A percentile compares a stretch with the other conserved stretches of the same genome.
phyloP scores from a whole-genome alignment of 2,797 vertebrate species.

The Poecilia velifera region DNA sequence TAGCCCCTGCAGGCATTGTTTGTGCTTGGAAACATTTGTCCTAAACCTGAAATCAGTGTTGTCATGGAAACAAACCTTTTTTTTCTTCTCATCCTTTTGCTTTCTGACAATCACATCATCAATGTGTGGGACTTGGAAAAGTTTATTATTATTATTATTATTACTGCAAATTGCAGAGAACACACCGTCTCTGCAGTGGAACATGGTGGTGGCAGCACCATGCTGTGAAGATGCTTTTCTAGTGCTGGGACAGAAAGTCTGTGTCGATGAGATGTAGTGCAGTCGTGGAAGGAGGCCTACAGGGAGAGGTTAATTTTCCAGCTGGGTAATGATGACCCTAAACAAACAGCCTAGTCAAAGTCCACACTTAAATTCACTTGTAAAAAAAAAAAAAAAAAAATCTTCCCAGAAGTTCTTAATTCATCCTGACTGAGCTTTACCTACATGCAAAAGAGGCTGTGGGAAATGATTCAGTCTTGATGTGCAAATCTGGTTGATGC shows the following conservation, averaged over 20 bases:
- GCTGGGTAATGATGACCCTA: background rate
- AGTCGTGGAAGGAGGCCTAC: background rate
- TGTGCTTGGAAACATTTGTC: constrained; percentile 17
- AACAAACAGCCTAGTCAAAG: background rate
- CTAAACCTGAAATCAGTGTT: constrained; percentile 17
- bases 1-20: constrained; percentile 45
- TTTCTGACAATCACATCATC: background rate
- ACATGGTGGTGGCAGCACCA: background rate
- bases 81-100: background rate
- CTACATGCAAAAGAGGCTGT: background rate
- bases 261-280: background rate
- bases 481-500: background rate
- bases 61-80: constrained; percentile 1
- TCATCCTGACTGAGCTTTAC: too few species aligned
- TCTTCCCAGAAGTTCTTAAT: background rate
- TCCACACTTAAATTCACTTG: background rate
- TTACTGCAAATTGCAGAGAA: background rate
- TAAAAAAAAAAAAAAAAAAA: background rate
- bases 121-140: background rate
- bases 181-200: background rate
- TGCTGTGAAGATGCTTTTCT: background rate
- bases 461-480: background rate
- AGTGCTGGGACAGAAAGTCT: background rate
- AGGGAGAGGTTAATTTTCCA: background rate
- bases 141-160: too few species aligned